Evolutionary conservation across 2,888 invertebrate species (phyloP).

Genomic region (Pantelozetes paolii): DNA sequence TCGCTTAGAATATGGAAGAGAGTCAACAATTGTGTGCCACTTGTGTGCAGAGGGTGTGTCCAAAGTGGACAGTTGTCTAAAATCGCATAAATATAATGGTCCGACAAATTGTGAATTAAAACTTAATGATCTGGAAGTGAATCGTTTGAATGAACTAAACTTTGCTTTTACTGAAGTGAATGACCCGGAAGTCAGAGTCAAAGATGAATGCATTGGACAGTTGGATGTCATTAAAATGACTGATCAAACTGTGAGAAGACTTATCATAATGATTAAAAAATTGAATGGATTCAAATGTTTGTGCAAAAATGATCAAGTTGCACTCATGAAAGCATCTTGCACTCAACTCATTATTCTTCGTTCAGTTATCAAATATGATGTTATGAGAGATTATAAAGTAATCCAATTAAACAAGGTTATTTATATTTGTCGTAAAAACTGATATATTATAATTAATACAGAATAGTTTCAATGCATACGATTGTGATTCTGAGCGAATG

Average conservation of each 20-base stretch:
- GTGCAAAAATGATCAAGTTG: slow-evolving; percentile 88
- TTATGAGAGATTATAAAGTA: slow-evolving; percentile 61
- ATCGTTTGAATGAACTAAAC: slow-evolving; percentile 22
- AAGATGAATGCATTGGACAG: background rate
- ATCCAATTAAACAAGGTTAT: background rate
- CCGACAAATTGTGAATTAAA: too few species aligned
- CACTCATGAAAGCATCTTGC: slow-evolving; percentile 82
- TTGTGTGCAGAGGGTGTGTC: background rate
- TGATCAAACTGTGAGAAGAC: slow-evolving; percentile 80
- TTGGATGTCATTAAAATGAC: slow-evolving; percentile 82
- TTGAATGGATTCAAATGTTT: slow-evolving; percentile 78
- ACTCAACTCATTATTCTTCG: slow-evolving; percentile 93
- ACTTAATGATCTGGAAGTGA: slow-evolving; percentile 40
- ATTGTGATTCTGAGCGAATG: too few species aligned
- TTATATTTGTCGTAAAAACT: background rate
- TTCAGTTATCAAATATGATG: slow-evolving; percentile 84
- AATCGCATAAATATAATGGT: background rate
- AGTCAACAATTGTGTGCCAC: background rate
- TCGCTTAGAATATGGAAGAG: background rate
- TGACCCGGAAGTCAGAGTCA: background rate
- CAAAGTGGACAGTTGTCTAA: background rate
- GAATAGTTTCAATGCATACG: too few species aligned
- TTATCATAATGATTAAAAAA: slow-evolving; percentile 61
- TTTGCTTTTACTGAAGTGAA: slow-evolving; percentile 55
- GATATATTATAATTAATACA: too few species aligned